These are phyloP conservation scores for Calephelis nemesis DNA, from an alignment of 1,140 invertebrate species.

Conservation along the genomic window DNA sequence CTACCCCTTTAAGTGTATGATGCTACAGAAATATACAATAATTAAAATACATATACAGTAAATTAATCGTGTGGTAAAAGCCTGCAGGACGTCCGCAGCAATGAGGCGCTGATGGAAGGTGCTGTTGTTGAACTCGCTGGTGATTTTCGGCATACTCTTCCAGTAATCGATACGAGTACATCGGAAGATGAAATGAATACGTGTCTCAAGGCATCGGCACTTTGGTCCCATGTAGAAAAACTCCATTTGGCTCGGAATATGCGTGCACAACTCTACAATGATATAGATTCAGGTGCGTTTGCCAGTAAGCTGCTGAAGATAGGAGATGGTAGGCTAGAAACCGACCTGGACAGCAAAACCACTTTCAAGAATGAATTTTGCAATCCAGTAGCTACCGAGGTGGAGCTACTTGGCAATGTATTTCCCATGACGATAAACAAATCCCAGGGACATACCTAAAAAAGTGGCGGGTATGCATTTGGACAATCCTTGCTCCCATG, in stretches of 20 bases:
- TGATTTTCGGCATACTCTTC: constrained; percentile 76
- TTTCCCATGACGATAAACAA: constrained; percentile 26
- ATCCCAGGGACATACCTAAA: constrained; percentile 72
- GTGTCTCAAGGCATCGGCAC: constrained; percentile 38
- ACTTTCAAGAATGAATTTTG: no score
- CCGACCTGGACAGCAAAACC: no score
- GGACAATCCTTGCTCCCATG: constrained; percentile 35
- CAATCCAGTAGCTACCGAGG: no score
- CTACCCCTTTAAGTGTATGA: no score
- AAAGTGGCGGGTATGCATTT: constrained; percentile 37
- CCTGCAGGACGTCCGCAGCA: constrained; percentile 45
- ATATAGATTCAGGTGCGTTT: no score
- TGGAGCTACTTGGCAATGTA: no score
- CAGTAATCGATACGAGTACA: constrained; percentile 63
- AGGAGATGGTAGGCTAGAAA: no score
- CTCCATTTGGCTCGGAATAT: constrained; percentile 29
- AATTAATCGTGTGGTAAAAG: no score
- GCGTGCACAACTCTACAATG: no score
- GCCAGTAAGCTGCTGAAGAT: no score
- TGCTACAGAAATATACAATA: no score
- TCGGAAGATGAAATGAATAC: constrained; percentile 66
- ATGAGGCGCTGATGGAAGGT: constrained; percentile 31
- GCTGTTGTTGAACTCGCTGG: constrained; percentile 40
- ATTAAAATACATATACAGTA: no score
- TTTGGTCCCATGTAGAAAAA: constrained; percentile 34